Evolutionary conservation across 2,888 invertebrate species (phyloP).

Genomic region (Thalpophila matura): DNA sequence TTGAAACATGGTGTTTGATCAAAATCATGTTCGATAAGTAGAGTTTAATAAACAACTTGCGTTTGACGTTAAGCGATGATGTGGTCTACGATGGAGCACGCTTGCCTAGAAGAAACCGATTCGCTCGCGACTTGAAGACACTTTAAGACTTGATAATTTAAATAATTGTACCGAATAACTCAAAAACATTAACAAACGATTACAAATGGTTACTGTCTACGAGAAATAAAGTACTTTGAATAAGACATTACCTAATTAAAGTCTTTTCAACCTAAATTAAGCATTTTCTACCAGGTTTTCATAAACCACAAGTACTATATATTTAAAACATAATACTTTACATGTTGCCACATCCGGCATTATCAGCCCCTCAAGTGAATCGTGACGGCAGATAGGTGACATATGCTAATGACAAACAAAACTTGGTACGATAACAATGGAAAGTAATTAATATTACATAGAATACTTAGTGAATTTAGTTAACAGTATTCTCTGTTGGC

Average conservation of each 20-base stretch:
- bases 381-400: constrained; percentile 70
- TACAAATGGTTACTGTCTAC: too few species aligned
- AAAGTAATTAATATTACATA: constrained; percentile 52
- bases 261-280: background rate
- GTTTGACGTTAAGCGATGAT: too few species aligned
- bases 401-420: constrained; percentile 61
- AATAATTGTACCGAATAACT: too few species aligned
- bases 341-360: constrained; percentile 54
- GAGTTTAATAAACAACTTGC: too few species aligned
- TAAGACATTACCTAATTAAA: too few species aligned
- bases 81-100: too few species aligned
- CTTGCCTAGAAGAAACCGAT: too few species aligned
- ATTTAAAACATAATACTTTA: constrained; percentile 34
- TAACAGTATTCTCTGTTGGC: constrained; percentile 27
- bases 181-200: too few species aligned
- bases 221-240: too few species aligned
- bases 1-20: background rate
- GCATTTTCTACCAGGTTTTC: background rate
- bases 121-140: too few species aligned
- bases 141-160: too few species aligned
- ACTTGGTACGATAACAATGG: constrained; percentile 56
- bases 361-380: constrained; percentile 72
- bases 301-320: constrained; percentile 6
- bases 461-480: constrained; percentile 21
- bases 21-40: background rate